Evolutionary conservation across 2,888 invertebrate species (phyloP), one percentile per base, ranked within the genome.

Genomic region (Melitaea athalia): DNA sequence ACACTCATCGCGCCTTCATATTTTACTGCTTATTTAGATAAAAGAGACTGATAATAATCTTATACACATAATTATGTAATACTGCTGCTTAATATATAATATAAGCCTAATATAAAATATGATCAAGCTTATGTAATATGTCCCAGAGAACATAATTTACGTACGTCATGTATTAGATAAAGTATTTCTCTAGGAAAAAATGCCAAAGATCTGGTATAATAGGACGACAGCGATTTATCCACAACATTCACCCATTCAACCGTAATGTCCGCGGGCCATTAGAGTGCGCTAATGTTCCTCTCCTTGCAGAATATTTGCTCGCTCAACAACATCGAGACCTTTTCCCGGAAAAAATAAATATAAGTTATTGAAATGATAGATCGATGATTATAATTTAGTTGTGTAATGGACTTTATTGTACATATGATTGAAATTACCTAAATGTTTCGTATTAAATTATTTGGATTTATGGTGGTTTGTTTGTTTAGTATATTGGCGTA

Each of bases 271-370:
- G 57, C 63, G 64, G 53, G 63, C 67, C 64, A 69, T 70, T 68
- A 70, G 62, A 59, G 59, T 52, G 64, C 62, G 67, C 66, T 72
- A 72, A 71, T 72, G 69, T 71, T 62, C 59, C 65, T 49, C 63
- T 61, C 67, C 67, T 60, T 68, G 50, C 63, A 63, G 61, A 64
- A 70, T 68, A 67, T 70, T 68, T 59, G 64, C 53, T 60, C 55
- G 55, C 5, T 64, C 57, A 71, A 65, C 64, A 71, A 63, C 31
- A 45, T 55, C 55, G 33, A 11, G 55, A 33, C 55, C 55, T 38
- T n/a, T 55, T 55, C 7, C 55, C 31, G 55, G n/a, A 55, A 55
- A 55, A 55, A 55, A 38, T 33, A 55, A 55, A 55, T 33, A 55
- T 8, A 0, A 33, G 14, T 33, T 55, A 33, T 33, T 55, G 55